These are phyloP conservation scores for Bombycilla garrulus DNA, from an alignment of 2,113 vertebrate genomes.

Conservation along the genomic window DNA sequence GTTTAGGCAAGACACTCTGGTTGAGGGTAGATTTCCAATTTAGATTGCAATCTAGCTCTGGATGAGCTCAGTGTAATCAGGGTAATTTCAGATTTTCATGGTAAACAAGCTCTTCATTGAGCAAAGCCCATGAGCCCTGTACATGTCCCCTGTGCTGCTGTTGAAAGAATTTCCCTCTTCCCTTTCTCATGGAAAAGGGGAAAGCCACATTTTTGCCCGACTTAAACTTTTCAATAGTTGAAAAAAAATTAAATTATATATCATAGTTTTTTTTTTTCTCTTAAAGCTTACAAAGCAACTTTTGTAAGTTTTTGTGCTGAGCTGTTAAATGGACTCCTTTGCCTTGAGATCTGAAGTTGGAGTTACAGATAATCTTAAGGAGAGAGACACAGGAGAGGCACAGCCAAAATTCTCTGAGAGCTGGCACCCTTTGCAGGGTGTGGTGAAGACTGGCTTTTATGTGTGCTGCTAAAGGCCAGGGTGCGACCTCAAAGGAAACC, in stretches of 20 bases:
- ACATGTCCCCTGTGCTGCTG: not conserved
- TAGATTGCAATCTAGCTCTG: not conserved
- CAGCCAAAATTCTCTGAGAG: constrained; percentile 39
- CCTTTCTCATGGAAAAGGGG: not conserved
- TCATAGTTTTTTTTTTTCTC: not conserved
- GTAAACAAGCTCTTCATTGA: constrained; percentile 18
- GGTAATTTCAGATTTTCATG: not conserved
- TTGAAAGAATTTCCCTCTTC: not conserved
- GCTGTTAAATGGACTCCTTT: not conserved
- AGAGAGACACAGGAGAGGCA: not conserved
- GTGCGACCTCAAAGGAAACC: constrained; percentile 68
- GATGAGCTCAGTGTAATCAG: constrained; percentile 41
- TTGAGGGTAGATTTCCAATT: constrained; percentile 27
- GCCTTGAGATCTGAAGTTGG: not conserved
- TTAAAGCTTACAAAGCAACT: not conserved
- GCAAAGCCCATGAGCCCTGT: not conserved
- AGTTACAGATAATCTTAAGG: constrained; percentile 19
- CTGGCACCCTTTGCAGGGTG: constrained; percentile 61
- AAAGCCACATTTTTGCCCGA: not conserved
- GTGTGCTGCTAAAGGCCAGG: constrained; percentile 68
- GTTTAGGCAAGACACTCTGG: not conserved
- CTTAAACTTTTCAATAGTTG: not conserved
- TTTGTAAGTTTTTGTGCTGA: not conserved
- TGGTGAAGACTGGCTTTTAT: constrained; percentile 63
- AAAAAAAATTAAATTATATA: not conserved